phyloP scores from a whole-genome alignment of 2,888 invertebrate genomes.

The Drosophila formosana region DNA sequence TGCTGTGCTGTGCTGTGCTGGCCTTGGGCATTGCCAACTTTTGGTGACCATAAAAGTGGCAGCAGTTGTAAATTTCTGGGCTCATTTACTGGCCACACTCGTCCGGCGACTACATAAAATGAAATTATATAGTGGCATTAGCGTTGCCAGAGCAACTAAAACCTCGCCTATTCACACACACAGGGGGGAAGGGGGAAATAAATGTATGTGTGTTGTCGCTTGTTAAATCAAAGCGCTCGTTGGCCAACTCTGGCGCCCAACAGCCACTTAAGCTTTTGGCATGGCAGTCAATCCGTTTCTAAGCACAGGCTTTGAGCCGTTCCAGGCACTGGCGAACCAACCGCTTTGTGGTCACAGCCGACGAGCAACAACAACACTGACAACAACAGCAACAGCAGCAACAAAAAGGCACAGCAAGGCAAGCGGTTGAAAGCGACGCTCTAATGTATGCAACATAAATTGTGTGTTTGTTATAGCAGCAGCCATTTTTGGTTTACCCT shows the following conservation, averaged over 20 bases:
- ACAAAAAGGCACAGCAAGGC: constrained; percentile 2
- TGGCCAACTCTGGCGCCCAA: constrained; percentile 50
- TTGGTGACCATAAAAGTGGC: constrained; percentile 57
- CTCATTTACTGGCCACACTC: constrained; percentile 56
- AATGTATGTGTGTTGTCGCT: constrained; percentile 39
- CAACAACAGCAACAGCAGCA: not conserved
- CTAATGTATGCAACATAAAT: constrained; percentile 78
- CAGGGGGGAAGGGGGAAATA: not conserved
- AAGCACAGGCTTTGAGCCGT: constrained; percentile 52
- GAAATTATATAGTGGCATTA: constrained; percentile 69
- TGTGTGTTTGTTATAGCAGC: constrained; percentile 57
- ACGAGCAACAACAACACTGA: constrained; percentile 29
- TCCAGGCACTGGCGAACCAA: constrained; percentile 31
- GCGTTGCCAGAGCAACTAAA: constrained; percentile 55
- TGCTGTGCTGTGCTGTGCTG: constrained; percentile 24
- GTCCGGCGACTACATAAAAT: constrained; percentile 63
- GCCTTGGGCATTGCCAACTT: constrained; percentile 42
- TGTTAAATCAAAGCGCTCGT: constrained; percentile 63
- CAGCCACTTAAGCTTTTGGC: constrained; percentile 79
- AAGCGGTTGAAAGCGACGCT: constrained; percentile 28
- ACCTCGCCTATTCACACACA: constrained; percentile 26
- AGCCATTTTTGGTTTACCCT: constrained; percentile 60
- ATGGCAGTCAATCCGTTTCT: constrained; percentile 78
- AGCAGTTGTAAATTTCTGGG: constrained; percentile 68
- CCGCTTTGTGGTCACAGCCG: constrained; percentile 66